Percentiles rank a stretch among this genome's conserved stretches.
These are phyloP conservation scores for Crocidura indochinensis DNA, from an alignment of 2,797 vertebrate genomes.

Conservation along the genomic window DNA sequence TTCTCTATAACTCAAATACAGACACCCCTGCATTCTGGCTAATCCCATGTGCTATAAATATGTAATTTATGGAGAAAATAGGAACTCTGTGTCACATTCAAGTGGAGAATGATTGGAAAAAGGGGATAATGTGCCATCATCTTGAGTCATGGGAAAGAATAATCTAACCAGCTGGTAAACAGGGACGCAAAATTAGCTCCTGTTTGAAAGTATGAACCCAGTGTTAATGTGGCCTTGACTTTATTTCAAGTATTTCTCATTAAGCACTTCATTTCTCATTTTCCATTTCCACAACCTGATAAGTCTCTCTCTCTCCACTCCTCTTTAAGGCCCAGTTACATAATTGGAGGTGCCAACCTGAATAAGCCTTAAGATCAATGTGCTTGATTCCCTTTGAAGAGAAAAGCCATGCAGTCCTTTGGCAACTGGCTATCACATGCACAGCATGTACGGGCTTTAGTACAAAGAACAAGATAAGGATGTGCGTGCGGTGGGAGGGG, in stretches of 20 bases:
- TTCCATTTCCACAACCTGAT: constrained; percentile 29
- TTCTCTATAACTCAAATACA: constrained; percentile 72
- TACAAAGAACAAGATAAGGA: background rate
- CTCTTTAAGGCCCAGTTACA: constrained; percentile 52
- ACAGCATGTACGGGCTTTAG: background rate
- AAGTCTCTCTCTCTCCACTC: background rate
- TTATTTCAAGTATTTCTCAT: constrained; percentile 69
- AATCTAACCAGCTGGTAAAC: constrained; percentile 66
- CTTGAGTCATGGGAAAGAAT: constrained; percentile 64
- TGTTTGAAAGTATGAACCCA: constrained; percentile 46
- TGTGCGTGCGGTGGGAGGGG: background rate
- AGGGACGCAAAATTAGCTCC: constrained; percentile 61
- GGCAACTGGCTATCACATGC: background rate
- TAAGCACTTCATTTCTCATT: constrained; percentile 42
- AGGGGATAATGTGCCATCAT: constrained; percentile 32
- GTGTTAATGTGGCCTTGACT: constrained; percentile 61
- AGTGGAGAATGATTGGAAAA: constrained; percentile 69
- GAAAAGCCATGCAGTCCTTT: constrained; percentile 21
- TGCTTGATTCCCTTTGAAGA: constrained; percentile 47
- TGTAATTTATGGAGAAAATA: constrained; percentile 66
- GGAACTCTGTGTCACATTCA: constrained; percentile 65
- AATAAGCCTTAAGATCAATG: constrained; percentile 9
- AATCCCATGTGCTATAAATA: constrained; percentile 70
- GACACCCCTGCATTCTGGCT: constrained; percentile 7
- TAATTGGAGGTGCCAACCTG: constrained; percentile 42